Conservation (phyloP, 1,140 invertebrate species). For the Penaeus vannamei region DNA sequence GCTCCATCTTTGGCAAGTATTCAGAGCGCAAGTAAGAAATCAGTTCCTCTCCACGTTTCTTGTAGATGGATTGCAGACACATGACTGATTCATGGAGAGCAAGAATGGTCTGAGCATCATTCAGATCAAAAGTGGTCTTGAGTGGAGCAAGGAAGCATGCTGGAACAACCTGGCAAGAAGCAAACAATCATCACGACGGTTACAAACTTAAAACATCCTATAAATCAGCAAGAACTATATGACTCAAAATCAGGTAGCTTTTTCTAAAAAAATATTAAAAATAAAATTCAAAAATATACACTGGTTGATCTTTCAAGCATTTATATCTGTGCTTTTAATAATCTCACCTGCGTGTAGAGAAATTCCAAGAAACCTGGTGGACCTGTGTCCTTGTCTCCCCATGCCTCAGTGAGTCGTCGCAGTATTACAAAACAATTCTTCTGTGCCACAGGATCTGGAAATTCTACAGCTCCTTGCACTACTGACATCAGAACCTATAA, state of each 20-base stretch:
- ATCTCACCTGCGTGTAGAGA: conserved; percentile 64
- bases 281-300: too few species aligned
- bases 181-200: background rate
- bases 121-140: conserved; percentile 76
- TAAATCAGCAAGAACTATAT: too few species aligned
- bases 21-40: conserved; percentile 72
- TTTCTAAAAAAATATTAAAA: too few species aligned
- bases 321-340: too few species aligned
- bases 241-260: background rate
- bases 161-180: conserved; percentile 73
- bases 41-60: conserved; percentile 74
- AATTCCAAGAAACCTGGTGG: conserved; percentile 63
- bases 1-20: conserved; percentile 73
- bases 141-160: conserved; percentile 76
- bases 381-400: conserved; percentile 72
- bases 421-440: conserved; percentile 77
- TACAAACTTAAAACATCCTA: background rate
- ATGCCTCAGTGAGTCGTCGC: conserved; percentile 74
- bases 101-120: conserved; percentile 75
- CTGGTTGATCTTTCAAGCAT: background rate
- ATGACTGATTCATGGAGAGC: conserved; percentile 73
- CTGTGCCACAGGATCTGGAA: conserved; percentile 76
- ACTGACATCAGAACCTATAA: conserved; percentile 74
- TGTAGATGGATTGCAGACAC: conserved; percentile 72
- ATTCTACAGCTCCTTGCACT: conserved; percentile 75